A percentile compares a stretch with the other conserved stretches of the same genome.
Conservation (phyloP, 1,140 invertebrate species). For the Brachionus koreanus region DNA sequence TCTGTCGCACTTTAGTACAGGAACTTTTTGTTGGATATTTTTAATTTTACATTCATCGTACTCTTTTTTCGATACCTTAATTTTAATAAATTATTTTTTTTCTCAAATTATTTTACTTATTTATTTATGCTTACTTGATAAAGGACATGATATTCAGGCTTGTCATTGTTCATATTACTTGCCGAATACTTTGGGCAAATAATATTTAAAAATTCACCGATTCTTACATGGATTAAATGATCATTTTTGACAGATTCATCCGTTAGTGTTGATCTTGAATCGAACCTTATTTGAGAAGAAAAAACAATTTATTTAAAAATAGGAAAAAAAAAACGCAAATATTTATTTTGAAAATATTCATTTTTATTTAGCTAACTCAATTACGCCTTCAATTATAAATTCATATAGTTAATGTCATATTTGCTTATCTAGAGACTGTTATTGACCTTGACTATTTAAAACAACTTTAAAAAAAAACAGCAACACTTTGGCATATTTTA, state of each 20-base stretch:
- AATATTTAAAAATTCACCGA: constrained; percentile 44
- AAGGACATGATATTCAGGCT: neutral
- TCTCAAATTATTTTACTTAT: neutral
- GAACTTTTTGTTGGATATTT: neutral
- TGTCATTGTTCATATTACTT: neutral
- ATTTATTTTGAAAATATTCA: neutral
- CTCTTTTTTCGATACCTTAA: constrained; percentile 34
- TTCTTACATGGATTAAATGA: constrained; percentile 42
- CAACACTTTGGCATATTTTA: no score
- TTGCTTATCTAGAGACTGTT: neutral
- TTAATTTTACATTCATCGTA: constrained; percentile 28
- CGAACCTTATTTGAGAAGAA: constrained; percentile 29
- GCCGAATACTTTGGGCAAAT: constrained; percentile 26
- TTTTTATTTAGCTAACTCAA: neutral
- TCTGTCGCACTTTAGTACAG: constrained; percentile 26
- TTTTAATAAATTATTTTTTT: neutral
- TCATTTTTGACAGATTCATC: constrained; percentile 18
- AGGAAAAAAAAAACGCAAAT: neutral
- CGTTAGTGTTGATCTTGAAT: neutral
- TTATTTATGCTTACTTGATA: neutral
- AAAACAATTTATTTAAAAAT: constrained; percentile 11
- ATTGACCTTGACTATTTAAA: neutral
- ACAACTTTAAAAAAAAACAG: no score
- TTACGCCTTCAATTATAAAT: neutral
- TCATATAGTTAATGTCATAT: neutral